Evolutionary conservation across 2,888 invertebrate genomes (phyloP).

Genomic region (Volucella bombylans): DNA sequence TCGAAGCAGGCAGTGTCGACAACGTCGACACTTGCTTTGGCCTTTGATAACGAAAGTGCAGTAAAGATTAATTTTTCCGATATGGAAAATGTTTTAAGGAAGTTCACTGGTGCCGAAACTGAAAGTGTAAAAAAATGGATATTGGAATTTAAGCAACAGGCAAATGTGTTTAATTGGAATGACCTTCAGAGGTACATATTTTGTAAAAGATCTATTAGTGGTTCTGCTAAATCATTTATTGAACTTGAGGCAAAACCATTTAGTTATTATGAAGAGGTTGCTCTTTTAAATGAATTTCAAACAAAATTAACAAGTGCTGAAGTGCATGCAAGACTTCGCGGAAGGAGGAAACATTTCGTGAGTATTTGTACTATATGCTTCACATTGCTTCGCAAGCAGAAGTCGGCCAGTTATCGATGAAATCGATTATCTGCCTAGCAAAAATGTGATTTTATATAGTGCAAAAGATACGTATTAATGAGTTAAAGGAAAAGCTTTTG

Average conservation of each 20-base stretch:
- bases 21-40: too few relatives aligned
- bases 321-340: conserved; percentile 13
- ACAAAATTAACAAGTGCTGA: not conserved
- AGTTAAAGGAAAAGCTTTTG: not conserved
- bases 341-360: not conserved
- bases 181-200: conserved; percentile 4
- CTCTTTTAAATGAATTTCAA: conserved; percentile 5
- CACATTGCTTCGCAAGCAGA: too few relatives aligned
- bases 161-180: conserved; percentile 4
- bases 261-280: not conserved
- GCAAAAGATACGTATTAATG: not conserved
- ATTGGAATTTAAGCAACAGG: conserved; percentile 4
- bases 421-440: too few relatives aligned
- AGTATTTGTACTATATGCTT: too few relatives aligned
- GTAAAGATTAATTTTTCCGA: conserved; percentile 18
- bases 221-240: conserved; percentile 4
- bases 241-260: conserved; percentile 10
- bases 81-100: conserved; percentile 16
- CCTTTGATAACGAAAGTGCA: conserved; percentile 5
- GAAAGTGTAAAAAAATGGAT: conserved; percentile 6
- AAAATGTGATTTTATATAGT: not conserved
- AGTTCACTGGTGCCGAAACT: not conserved
- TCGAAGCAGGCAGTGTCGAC: conserved; percentile 10
- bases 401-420: too few relatives aligned
- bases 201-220: too few relatives aligned